Conservation (phyloP, 2,113 vertebrate genomes). For the Rhinolophus sinicus region DNA sequence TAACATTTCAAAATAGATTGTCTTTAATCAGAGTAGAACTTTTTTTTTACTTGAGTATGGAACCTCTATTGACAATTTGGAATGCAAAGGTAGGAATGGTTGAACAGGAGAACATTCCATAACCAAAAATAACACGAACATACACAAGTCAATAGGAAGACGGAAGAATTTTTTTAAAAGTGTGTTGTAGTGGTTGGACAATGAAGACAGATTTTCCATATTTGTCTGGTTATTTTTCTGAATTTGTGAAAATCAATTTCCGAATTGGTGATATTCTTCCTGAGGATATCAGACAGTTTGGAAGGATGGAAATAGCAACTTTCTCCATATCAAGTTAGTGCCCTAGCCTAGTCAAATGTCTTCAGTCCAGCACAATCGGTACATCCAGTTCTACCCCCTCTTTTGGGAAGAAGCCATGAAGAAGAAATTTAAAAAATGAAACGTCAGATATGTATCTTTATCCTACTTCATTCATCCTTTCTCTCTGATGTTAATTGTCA, state of each 20-base stretch:
- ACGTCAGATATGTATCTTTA: background rate
- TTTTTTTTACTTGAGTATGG: background rate
- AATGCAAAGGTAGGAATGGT: background rate
- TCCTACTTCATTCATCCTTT: background rate
- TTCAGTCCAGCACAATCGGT: background rate
- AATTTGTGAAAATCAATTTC: background rate
- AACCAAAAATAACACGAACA: background rate
- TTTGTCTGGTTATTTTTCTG: background rate
- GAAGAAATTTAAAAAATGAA: background rate
- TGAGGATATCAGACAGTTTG: background rate
- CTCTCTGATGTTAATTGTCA: background rate
- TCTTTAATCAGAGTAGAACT: background rate
- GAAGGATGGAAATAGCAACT: background rate
- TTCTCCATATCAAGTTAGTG: background rate
- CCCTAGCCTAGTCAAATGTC: background rate
- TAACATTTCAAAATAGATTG: too few species aligned
- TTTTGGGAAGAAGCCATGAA: background rate
- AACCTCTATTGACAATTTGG: background rate
- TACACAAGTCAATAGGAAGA: background rate
- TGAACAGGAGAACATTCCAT: background rate
- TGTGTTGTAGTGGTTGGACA: background rate
- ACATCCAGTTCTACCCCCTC: background rate
- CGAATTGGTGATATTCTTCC: background rate
- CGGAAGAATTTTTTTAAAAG: background rate
- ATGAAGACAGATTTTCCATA: background rate